Conservation (phyloP, 2,113 vertebrate species). For the Micronycteris hirsuta region DNA sequence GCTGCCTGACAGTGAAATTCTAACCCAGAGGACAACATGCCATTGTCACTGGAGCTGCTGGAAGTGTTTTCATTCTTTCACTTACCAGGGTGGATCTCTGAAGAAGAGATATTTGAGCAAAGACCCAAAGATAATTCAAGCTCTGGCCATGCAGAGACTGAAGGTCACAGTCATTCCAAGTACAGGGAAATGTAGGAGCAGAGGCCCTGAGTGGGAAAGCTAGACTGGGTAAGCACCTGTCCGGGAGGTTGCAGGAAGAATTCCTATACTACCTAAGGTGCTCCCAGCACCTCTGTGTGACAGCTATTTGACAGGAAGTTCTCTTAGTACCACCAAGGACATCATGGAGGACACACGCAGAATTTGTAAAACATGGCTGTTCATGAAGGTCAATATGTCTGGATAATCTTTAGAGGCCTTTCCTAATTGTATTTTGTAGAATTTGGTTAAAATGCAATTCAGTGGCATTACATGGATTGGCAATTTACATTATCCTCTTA, state of each 20-base stretch:
- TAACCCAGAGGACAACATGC: rapidly evolving
- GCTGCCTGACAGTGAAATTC: not conserved
- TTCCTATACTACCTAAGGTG: rapidly evolving
- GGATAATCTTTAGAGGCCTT: not conserved
- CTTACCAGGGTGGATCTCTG: not conserved
- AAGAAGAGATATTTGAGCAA: not conserved
- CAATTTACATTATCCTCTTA: not conserved
- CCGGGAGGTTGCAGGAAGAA: not conserved
- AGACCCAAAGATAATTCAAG: not conserved
- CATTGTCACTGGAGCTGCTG: not conserved
- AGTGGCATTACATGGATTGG: not conserved
- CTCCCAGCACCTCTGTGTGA: too few relatives aligned
- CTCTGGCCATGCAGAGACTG: not conserved
- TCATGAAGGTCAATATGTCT: too few relatives aligned
- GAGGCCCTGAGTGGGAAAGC: not conserved
- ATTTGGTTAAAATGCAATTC: not conserved
- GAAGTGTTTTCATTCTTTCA: not conserved
- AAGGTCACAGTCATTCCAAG: not conserved
- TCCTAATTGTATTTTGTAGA: not conserved
- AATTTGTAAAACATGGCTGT: not conserved
- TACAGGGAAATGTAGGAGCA: not conserved
- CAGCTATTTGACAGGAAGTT: rapidly evolving
- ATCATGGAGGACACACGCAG: too few relatives aligned
- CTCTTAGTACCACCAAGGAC: rapidly evolving
- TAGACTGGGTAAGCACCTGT: not conserved